A percentile compares a stretch with the other conserved stretches of the same genome.
These are phyloP conservation scores for Mobula hypostoma DNA, from an alignment of 2,113 vertebrate species.

Conservation along the genomic window DNA sequence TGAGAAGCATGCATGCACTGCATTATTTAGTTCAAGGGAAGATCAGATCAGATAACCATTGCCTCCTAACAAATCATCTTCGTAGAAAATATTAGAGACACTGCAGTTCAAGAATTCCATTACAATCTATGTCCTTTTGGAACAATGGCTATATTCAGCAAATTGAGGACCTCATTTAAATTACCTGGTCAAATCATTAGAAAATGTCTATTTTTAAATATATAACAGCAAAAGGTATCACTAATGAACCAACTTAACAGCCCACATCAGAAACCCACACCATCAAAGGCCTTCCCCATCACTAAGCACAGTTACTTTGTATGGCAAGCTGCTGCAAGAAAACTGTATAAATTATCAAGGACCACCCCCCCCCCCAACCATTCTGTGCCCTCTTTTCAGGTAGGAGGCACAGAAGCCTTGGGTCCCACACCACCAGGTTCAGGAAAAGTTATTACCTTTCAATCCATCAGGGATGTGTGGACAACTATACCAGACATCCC, in stretches of 20 bases:
- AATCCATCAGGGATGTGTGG: too few relatives aligned
- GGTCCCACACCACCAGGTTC: too few relatives aligned
- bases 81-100: background rate
- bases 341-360: too few relatives aligned
- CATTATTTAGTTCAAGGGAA: slow-evolving; percentile 29
- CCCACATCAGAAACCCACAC: too few relatives aligned
- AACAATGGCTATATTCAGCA: background rate
- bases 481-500: too few relatives aligned
- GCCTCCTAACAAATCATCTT: background rate
- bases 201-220: background rate
- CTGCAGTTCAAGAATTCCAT: background rate
- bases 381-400: too few relatives aligned
- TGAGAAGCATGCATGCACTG: background rate
- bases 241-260: background rate
- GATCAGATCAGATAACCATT: slow-evolving; percentile 7
- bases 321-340: too few relatives aligned
- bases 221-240: background rate
- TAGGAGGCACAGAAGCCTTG: too few relatives aligned
- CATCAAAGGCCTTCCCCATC: too few relatives aligned
- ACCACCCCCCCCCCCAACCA: too few relatives aligned
- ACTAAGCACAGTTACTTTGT: too few relatives aligned
- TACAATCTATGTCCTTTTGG: slow-evolving; percentile 2
- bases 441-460: too few relatives aligned
- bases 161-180: background rate
- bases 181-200: background rate